A percentile compares a stretch with the other conserved stretches of the same genome.
Evolutionary conservation across 2,113 vertebrate species (phyloP).

Genomic region (Ibidorhyncha struthersii): DNA sequence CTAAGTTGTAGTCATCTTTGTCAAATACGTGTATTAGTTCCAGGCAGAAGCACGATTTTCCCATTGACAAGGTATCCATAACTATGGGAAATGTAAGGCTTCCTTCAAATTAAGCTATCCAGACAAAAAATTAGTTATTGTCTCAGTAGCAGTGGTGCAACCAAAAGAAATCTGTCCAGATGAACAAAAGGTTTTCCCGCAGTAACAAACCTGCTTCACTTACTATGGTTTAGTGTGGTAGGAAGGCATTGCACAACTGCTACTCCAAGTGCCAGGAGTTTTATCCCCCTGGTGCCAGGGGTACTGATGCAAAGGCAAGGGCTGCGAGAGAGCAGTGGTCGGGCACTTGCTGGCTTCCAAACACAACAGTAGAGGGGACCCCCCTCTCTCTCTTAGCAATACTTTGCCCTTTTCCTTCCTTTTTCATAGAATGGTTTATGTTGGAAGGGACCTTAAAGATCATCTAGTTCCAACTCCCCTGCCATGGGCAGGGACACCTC

Average conservation of each 20-base stretch:
- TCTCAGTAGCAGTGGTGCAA: not conserved
- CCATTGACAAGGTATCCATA: rapidly evolving
- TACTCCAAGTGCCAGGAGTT: not conserved
- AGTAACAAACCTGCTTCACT: not conserved
- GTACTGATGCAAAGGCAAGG: not conserved
- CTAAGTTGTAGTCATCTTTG: not conserved
- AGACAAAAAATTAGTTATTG: not conserved
- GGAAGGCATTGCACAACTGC: not conserved
- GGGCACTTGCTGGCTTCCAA: not conserved
- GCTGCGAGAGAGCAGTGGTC: not conserved
- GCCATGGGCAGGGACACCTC: too few species aligned
- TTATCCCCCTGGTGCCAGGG: not conserved
- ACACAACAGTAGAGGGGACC: not conserved
- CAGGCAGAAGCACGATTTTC: not conserved
- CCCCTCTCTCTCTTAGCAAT: too few species aligned
- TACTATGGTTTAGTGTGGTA: not conserved
- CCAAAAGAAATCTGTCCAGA: not conserved
- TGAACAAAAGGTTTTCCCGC: not conserved
- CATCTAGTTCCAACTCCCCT: too few species aligned
- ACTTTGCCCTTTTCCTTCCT: not conserved
- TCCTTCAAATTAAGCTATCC: not conserved
- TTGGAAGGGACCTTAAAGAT: too few species aligned
- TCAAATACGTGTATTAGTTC: not conserved
- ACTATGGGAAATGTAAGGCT: not conserved
- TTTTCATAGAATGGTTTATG: not conserved